Percentiles rank a stretch among this genome's conserved stretches.
Conservation (phyloP, 2,113 vertebrate species). For the Machaerirhynchus nigripectus region DNA sequence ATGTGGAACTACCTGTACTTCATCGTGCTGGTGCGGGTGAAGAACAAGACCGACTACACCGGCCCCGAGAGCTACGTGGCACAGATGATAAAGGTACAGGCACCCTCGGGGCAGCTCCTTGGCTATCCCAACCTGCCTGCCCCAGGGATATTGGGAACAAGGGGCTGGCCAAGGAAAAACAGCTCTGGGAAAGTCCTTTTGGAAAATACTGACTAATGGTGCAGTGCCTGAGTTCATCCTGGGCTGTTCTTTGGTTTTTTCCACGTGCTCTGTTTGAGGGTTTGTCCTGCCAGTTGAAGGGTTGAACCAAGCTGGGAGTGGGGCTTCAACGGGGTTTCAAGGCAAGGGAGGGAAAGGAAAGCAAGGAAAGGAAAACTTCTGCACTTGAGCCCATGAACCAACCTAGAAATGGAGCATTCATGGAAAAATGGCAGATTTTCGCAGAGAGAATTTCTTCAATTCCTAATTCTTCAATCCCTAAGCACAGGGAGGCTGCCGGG, state of each 20-base stretch:
- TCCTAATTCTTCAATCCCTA: not conserved
- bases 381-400: not conserved
- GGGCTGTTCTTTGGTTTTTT: not conserved
- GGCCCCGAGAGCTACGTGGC: conserved; percentile 97
- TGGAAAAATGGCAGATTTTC: not conserved
- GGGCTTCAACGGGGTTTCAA: not conserved
- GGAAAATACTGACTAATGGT: not conserved
- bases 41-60: conserved; percentile 96
- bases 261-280: not conserved
- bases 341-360: not conserved
- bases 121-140: not conserved
- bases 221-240: fast-evolving
- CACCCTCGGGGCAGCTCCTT: not conserved
- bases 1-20: conserved; percentile 99
- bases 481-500: not conserved
- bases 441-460: not conserved
- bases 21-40: conserved; percentile 92
- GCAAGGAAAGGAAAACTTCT: not conserved
- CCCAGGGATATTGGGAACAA: fast-evolving
- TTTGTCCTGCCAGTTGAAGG: not conserved
- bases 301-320: not conserved
- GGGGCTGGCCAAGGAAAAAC: not conserved
- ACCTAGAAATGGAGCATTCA: fast-evolving
- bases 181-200: not conserved
- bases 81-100: conserved; percentile 91